Percentiles rank a stretch among this genome's conserved stretches.
phyloP scores from a whole-genome alignment of 2,797 vertebrate species.

The Sternotherus odoratus region DNA sequence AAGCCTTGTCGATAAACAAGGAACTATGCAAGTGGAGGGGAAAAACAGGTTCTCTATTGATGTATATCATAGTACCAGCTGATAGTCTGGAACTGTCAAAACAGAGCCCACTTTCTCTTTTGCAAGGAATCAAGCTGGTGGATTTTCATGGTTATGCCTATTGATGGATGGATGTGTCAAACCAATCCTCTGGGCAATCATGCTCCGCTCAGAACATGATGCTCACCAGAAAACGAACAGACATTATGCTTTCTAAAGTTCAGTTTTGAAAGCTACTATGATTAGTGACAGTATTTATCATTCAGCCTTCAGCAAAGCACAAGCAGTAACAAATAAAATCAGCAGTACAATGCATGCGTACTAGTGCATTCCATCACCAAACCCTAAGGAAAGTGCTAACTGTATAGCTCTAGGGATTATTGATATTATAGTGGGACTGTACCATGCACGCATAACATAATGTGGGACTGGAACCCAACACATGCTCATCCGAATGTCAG shows the following conservation, averaged over 20 bases:
- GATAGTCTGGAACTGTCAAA: conserved; percentile 9
- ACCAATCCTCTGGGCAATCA: neutral
- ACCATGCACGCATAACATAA: too few relatives aligned
- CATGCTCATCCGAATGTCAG: neutral
- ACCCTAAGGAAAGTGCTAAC: neutral
- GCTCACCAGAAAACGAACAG: neutral
- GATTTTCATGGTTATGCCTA: neutral
- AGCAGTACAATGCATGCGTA: neutral
- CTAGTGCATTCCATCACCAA: neutral
- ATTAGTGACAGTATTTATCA: neutral
- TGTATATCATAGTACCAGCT: neutral
- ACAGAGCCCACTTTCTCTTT: neutral
- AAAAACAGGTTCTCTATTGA: neutral
- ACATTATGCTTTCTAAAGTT: neutral
- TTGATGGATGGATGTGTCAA: neutral
- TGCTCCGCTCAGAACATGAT: neutral
- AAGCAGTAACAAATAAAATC: neutral
- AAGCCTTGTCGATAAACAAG: neutral
- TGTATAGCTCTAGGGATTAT: accelerated
- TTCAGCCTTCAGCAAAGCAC: neutral
- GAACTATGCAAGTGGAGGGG: neutral
- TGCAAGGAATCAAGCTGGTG: neutral
- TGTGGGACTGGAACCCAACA: neutral
- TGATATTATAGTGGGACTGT: neutral
- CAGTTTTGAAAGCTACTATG: neutral